Percentiles rank a stretch among this genome's conserved stretches.
Evolutionary conservation across 2,797 vertebrate species (phyloP).

Genomic region (Setipinna tenuifilis): DNA sequence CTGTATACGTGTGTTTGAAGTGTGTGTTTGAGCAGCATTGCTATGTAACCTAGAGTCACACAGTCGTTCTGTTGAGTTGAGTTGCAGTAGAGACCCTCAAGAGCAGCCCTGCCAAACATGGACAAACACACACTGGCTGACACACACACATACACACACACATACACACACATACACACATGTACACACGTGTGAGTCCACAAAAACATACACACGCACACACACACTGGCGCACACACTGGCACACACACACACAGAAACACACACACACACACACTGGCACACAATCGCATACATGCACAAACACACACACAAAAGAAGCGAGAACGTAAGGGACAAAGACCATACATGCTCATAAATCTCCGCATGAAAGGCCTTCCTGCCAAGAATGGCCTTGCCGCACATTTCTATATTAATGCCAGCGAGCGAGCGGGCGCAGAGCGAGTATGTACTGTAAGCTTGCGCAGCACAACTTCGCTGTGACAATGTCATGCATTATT

Average conservation of each 20-base stretch:
- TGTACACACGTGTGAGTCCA: not conserved
- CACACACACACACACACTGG: not conserved
- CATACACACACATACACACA: not conserved
- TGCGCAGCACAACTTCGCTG: not conserved
- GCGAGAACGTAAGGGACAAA: not conserved
- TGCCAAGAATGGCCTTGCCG: not conserved
- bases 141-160: not conserved
- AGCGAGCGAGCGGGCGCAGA: not conserved
- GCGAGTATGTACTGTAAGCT: not conserved
- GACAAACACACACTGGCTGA: too few species aligned
- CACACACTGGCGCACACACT: not conserved
- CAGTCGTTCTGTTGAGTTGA: too few species aligned
- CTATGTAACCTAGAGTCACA: too few species aligned
- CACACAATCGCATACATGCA: not conserved
- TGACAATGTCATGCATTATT: not conserved
- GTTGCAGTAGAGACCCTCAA: too few species aligned
- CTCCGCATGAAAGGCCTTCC: not conserved
- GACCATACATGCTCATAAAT: not conserved
- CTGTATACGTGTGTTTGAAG: not conserved
- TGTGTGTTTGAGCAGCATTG: too few species aligned
- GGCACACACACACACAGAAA: constrained; percentile 4
- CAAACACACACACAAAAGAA: not conserved
- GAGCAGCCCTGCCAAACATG: too few species aligned
- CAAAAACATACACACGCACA: not conserved
- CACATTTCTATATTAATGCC: not conserved